Evolutionary conservation across 1,140 invertebrate genomes (phyloP).

Genomic region (Brachionus paranguensis): DNA sequence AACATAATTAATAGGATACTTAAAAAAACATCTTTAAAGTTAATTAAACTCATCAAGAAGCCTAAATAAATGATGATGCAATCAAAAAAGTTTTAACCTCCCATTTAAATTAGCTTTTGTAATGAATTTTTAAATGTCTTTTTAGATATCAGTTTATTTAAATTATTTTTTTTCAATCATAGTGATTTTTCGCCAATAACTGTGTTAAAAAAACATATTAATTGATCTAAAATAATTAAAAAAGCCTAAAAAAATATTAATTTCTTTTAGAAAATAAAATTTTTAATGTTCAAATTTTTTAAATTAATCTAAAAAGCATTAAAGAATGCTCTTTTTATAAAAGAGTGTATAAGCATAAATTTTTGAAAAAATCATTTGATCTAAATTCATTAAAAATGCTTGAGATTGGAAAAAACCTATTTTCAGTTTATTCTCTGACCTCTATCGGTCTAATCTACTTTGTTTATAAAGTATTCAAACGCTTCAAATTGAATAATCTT

Average conservation of each 20-base stretch:
- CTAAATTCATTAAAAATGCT: background rate
- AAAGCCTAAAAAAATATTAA: background rate
- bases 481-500: background rate
- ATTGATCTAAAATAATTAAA: background rate
- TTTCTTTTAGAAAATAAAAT: background rate
- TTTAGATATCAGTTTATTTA: background rate
- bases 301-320: background rate
- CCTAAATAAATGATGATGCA: background rate
- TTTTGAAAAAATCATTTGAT: background rate
- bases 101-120: background rate
- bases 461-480: conserved; percentile 21
- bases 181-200: too few relatives aligned
- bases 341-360: background rate
- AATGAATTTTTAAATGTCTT: background rate
- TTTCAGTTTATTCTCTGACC: background rate
- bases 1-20: background rate
- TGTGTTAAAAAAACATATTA: too few relatives aligned
- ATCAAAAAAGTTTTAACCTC: background rate
- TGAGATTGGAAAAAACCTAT: background rate
- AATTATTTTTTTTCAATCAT: background rate
- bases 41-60: background rate
- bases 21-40: background rate
- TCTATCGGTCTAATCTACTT: conserved; percentile 8
- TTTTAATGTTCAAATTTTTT: background rate
- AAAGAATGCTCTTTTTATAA: background rate